Conservation (phyloP, 2,113 vertebrate genomes). For the Nansenia antarctica region DNA sequence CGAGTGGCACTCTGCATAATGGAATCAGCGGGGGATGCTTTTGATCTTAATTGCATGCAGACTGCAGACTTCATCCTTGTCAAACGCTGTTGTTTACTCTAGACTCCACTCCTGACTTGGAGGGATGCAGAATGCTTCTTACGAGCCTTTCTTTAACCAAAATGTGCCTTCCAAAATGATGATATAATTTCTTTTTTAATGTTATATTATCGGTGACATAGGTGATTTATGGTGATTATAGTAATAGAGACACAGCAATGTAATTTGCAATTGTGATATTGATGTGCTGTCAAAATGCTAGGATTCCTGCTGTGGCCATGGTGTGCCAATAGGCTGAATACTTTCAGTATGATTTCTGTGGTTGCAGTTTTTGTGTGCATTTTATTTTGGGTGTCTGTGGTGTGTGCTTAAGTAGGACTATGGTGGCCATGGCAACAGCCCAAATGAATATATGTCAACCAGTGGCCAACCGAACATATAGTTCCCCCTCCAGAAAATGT, state of each 20-base stretch:
- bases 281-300: constrained; percentile 67
- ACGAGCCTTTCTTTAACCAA: constrained; percentile 80
- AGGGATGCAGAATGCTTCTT: constrained; percentile 74
- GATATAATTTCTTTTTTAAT: constrained; percentile 67
- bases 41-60: constrained; percentile 75
- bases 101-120: constrained; percentile 61
- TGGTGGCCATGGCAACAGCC: constrained; percentile 66
- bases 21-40: constrained; percentile 68
- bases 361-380: constrained; percentile 68
- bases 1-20: constrained; percentile 66
- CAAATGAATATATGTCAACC: constrained; percentile 62
- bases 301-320: constrained; percentile 66
- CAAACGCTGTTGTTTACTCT: constrained; percentile 51
- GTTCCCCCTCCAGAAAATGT: constrained; percentile 61
- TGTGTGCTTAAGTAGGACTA: constrained; percentile 75
- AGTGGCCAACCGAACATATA: constrained; percentile 63
- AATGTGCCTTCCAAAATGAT: constrained; percentile 80
- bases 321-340: constrained; percentile 73
- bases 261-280: constrained; percentile 72
- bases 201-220: too few relatives aligned
- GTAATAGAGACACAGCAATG: constrained; percentile 73
- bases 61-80: constrained; percentile 66
- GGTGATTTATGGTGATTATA: constrained; percentile 66
- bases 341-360: constrained; percentile 64
- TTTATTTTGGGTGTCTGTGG: constrained; percentile 70